Evolutionary conservation across 2,797 vertebrate genomes (phyloP).

Genomic region (Rhinatrema bivittatum): DNA sequence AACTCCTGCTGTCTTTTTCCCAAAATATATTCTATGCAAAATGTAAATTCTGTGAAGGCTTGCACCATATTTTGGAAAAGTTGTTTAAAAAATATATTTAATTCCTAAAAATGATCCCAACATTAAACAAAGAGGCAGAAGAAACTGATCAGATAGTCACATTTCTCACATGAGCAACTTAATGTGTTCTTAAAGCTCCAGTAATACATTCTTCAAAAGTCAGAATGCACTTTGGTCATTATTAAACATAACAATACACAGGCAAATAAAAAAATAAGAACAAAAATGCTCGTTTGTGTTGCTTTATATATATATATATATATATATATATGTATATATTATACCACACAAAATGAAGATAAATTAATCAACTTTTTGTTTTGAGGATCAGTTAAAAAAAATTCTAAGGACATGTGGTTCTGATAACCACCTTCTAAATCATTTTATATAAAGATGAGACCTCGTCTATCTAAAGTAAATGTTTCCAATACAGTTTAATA

Average conservation of each 20-base stretch:
- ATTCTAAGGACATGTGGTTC: no score
- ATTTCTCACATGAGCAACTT: slow-evolving; percentile 61
- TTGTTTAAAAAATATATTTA: slow-evolving; percentile 56
- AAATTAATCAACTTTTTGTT: slow-evolving; percentile 8
- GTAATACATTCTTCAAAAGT: slow-evolving; percentile 71
- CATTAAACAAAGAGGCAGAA: slow-evolving; percentile 49
- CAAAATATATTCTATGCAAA: slow-evolving; percentile 68
- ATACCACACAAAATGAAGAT: slow-evolving; percentile 47
- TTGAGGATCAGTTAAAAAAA: slow-evolving; percentile 21
- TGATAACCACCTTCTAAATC: no score
- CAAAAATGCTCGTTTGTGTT: slow-evolving; percentile 46
- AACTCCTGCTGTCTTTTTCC: slow-evolving; percentile 40
- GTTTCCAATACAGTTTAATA: no score
- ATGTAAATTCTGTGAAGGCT: slow-evolving; percentile 53
- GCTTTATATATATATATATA: slow-evolving; percentile 47
- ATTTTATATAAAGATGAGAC: no score
- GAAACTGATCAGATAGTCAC: slow-evolving; percentile 45
- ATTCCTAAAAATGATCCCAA: slow-evolving; percentile 57
- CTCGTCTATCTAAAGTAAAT: no score
- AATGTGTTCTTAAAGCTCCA: slow-evolving; percentile 65
- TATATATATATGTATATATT: no score
- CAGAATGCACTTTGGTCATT: slow-evolving; percentile 90
- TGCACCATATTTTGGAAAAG: slow-evolving; percentile 59
- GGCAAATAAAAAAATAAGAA: slow-evolving; percentile 53
- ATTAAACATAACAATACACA: no score